Evolutionary conservation across 2,113 vertebrate species (phyloP).

Genomic region (Calcarius ornatus): DNA sequence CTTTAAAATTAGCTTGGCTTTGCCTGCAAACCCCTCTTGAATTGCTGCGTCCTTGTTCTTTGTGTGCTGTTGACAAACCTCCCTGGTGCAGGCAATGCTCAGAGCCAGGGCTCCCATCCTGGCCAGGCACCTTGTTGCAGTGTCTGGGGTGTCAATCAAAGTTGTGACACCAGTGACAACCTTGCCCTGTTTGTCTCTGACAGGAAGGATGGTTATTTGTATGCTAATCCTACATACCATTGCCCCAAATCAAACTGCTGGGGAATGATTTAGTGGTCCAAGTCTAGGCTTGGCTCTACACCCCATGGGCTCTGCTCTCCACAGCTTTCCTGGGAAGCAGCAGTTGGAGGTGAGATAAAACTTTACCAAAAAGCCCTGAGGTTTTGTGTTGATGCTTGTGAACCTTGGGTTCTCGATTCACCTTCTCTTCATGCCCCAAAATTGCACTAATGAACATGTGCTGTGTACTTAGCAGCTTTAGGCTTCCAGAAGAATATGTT

Average conservation of each 20-base stretch:
- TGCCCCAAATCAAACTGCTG: not conserved
- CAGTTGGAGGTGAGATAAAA: not conserved
- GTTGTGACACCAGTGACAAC: not conserved
- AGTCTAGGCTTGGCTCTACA: not conserved
- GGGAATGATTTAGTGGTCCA: not conserved
- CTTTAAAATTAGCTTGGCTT: not conserved
- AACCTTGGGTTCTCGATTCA: not conserved
- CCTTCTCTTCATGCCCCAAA: not conserved
- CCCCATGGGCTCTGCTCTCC: not conserved
- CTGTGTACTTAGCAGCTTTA: not conserved
- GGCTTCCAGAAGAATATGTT: not conserved
- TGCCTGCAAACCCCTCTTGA: not conserved
- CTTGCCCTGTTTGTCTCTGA: not conserved
- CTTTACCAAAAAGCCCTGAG: not conserved
- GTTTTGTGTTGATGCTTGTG: not conserved
- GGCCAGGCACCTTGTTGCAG: not conserved
- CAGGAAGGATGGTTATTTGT: not conserved
- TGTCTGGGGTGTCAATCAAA: not conserved
- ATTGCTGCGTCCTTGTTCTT: not conserved
- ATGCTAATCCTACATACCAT: not conserved
- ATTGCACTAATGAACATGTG: not conserved
- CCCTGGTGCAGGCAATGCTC: not conserved
- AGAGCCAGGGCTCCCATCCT: not conserved
- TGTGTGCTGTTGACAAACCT: fast-evolving
- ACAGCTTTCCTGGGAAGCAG: not conserved